Evolutionary conservation across 2,888 invertebrate genomes (phyloP), one percentile per base, ranked within the genome.

Genomic region (Hemithea aestivaria): DNA sequence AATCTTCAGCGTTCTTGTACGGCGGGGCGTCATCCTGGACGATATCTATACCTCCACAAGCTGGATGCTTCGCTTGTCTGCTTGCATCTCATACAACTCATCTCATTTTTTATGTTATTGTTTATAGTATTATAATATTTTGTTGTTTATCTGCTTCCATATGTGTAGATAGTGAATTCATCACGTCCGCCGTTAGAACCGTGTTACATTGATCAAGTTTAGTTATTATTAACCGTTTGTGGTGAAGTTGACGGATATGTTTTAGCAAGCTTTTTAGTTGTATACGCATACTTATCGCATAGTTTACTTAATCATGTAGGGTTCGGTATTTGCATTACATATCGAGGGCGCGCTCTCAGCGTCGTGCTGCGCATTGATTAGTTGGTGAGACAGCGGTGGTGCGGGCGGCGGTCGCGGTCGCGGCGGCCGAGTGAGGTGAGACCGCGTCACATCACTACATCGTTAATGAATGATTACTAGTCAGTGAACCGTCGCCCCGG

Each of bases 271-370:
- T 10, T 25, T 42, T 11, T 31, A 10, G 31, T 45, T 32, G 32
- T 35, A 32, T 35, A 20, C 6, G 20, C 33, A 40, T 34, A 40
- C 22, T 39, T 35, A 44, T 33, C 24, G 50, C 40, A 30, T 47
- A 30, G 30, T 39, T 30, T 46, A 44, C 44, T 39, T 45, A 45
- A 36, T 38, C 20, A 20, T 22, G 11, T 6, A 25, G 28, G 7
- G 22, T 33, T 34, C 11, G 29, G 24, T 26, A n/a, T 26, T 30
- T 7, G 23, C 28, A 10, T 39, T 34, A 41, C 41, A 41, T 41
- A 45, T 41, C 45, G 33, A 28, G 24, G 20, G 8, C 35, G 30
- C 25, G 22, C 26, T 10, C 23, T 10, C 16, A 11, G 6, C 25
- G 11, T 11, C 12, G 12, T 7, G 9, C 28, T 21, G 37, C 26